phyloP scores from a whole-genome alignment of 2,113 vertebrate genomes.

The Pygoscelis antarcticus region DNA sequence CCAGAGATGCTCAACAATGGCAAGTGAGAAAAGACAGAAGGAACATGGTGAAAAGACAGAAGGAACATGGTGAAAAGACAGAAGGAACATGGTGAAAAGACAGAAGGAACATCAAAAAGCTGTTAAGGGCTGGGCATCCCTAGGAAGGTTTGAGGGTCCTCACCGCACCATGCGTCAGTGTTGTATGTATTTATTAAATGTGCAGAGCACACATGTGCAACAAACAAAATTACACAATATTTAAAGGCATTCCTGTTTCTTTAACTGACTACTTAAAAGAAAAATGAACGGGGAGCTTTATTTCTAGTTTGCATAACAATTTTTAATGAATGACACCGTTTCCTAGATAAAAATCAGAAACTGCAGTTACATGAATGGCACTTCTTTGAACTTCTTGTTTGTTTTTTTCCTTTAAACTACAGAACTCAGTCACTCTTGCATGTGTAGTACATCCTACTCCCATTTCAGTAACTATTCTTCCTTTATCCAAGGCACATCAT shows the following conservation, averaged over 20 bases:
- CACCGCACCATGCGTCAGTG: accelerated
- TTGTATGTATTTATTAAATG: not conserved
- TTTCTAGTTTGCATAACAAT: not conserved
- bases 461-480: not conserved
- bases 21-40: not conserved
- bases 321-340: not conserved
- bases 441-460: not conserved
- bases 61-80: not conserved
- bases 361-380: not conserved
- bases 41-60: not conserved
- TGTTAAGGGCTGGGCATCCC: not conserved
- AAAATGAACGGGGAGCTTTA: not conserved
- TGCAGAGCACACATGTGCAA: not conserved
- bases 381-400: not conserved
- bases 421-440: not conserved
- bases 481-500: not conserved
- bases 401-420: not conserved
- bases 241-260: not conserved
- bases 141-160: not conserved
- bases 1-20: not conserved
- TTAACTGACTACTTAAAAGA: not conserved
- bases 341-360: slow-evolving; percentile 7
- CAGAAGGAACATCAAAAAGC: not conserved
- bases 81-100: not conserved
- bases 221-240: not conserved